phyloP scores from a whole-genome alignment of 2,113 vertebrate genomes.

The Chionodraco myersi region DNA sequence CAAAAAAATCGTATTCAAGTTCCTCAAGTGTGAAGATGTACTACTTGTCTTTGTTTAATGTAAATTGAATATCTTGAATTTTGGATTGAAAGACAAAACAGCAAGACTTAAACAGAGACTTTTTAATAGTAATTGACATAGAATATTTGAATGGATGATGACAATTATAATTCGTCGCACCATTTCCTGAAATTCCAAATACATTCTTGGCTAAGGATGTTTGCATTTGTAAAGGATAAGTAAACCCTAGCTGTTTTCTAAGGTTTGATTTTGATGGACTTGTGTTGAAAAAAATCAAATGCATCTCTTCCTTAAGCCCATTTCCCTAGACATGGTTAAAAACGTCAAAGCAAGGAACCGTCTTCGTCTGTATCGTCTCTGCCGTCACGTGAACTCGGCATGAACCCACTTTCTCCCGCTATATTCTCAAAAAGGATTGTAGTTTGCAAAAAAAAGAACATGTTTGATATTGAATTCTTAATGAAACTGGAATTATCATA shows the following conservation, averaged over 20 bases:
- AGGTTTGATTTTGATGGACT: background rate
- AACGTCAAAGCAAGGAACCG: conserved; percentile 1
- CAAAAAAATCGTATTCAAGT: background rate
- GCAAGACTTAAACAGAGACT: background rate
- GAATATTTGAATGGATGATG: background rate
- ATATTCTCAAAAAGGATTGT: background rate
- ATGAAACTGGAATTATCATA: background rate
- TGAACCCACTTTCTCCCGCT: conserved; percentile 24
- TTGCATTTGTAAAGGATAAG: background rate
- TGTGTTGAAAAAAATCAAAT: background rate
- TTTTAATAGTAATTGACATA: background rate
- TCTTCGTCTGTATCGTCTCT: conserved; percentile 16
- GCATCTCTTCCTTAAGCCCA: background rate
- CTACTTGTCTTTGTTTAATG: background rate
- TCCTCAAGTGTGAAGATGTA: background rate
- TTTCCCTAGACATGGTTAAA: background rate
- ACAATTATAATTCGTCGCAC: background rate
- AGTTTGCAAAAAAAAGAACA: background rate
- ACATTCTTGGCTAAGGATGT: background rate
- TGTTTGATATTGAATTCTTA: background rate
- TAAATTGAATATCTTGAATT: background rate
- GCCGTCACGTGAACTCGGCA: conserved; percentile 39
- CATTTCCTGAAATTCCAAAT: background rate
- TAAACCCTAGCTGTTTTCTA: background rate
- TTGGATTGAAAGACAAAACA: background rate